A percentile compares a stretch with the other conserved stretches of the same genome.
These are phyloP conservation scores for Bedellia somnulentella DNA, from an alignment of 2,888 invertebrate genomes.

Conservation along the genomic window DNA sequence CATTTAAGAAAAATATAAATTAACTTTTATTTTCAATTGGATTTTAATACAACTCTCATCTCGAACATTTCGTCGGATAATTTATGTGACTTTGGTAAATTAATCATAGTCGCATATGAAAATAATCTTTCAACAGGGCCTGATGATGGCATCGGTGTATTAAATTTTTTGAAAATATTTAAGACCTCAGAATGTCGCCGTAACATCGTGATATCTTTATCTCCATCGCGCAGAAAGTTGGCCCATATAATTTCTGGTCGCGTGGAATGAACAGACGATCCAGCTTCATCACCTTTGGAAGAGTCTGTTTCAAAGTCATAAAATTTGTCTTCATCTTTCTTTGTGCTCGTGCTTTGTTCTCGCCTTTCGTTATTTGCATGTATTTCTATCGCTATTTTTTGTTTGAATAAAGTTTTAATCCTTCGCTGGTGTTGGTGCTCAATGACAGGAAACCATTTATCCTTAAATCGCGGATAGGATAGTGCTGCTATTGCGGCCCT, in stretches of 20 bases:
- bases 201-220: constrained; percentile 8
- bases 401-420: neutral
- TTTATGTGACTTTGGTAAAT: constrained; percentile 9
- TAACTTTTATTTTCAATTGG: neutral
- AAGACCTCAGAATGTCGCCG: constrained; percentile 9
- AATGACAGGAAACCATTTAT: constrained; percentile 2
- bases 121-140: constrained; percentile 11
- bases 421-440: neutral
- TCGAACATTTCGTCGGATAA: constrained; percentile 11
- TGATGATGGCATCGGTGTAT: constrained; percentile 9
- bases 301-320: neutral
- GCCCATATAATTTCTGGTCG: neutral
- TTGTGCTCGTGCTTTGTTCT: neutral
- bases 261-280: neutral
- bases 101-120: constrained; percentile 11
- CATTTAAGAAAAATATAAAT: neutral
- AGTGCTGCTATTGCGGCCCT: too few species aligned
- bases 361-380: neutral
- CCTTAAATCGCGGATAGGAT: too few species aligned
- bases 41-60: constrained; percentile 9
- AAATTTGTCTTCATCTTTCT: neutral
- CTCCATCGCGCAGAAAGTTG: constrained; percentile 5
- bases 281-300: neutral
- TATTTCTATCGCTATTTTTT: neutral
- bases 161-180: too few species aligned